Evolutionary conservation across 2,797 vertebrate genomes (phyloP).

Genomic region (Argentina silus): DNA sequence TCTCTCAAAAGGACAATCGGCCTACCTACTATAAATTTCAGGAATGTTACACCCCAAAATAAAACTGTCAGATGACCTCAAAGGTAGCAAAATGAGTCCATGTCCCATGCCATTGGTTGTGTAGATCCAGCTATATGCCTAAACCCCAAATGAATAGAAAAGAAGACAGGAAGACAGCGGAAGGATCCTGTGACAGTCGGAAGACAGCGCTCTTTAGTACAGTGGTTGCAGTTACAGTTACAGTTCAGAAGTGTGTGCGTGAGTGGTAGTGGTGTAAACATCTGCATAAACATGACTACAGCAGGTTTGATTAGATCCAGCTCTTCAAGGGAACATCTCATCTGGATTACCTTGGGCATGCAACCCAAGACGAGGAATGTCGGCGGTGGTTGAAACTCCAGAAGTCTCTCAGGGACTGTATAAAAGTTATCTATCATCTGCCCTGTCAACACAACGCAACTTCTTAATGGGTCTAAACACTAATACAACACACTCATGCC

Average conservation of each 20-base stretch:
- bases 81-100: too few relatives aligned
- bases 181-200: too few relatives aligned
- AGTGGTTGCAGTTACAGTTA: too few relatives aligned
- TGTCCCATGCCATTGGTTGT: too few relatives aligned
- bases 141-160: not conserved
- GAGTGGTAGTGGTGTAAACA: not conserved
- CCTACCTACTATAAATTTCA: too few relatives aligned
- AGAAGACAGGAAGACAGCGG: too few relatives aligned
- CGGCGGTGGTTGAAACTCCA: conserved; percentile 27
- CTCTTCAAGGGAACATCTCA: not conserved
- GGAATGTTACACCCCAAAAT: too few relatives aligned
- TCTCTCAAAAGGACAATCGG: too few relatives aligned
- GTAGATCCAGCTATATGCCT: too few relatives aligned
- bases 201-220: too few relatives aligned
- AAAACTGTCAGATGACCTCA: too few relatives aligned
- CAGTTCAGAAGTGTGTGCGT: too few relatives aligned
- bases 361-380: conserved; percentile 21
- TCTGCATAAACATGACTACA: not conserved
- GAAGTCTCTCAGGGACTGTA: conserved; percentile 6
- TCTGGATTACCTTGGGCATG: conserved; percentile 9
- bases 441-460: conserved; percentile 27
- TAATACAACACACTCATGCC: conserved; percentile 33
- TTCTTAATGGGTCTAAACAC: conserved; percentile 26
- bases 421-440: conserved; percentile 15
- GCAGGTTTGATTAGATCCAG: not conserved